phyloP scores from a whole-genome alignment of 2,888 invertebrate genomes.

The Harpalus rubripes region DNA sequence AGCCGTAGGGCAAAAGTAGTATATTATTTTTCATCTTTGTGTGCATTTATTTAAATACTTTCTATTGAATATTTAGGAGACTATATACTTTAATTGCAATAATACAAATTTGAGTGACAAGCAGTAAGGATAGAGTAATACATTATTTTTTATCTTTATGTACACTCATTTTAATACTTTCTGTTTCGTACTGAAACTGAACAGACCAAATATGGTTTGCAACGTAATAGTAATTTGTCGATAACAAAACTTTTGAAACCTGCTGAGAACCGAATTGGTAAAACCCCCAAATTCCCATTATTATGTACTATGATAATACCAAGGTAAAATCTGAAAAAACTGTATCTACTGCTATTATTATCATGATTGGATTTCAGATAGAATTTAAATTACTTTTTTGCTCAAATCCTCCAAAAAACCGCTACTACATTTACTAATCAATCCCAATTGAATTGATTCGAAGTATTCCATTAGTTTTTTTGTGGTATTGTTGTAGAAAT shows the following conservation, averaged over 20 bases:
- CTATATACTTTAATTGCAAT: too few relatives aligned
- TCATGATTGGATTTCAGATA: neutral
- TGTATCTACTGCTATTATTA: neutral
- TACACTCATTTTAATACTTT: too few relatives aligned
- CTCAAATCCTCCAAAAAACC: neutral
- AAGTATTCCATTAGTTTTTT: neutral
- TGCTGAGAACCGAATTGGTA: neutral
- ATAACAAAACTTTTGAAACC: neutral
- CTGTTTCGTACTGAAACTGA: too few relatives aligned
- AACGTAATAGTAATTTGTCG: too few relatives aligned
- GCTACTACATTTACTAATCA: neutral
- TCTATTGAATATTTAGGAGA: too few relatives aligned
- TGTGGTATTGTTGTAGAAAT: neutral
- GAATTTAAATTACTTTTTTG: slow-evolving; percentile 4
- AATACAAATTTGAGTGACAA: too few relatives aligned
- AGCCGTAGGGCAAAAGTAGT: too few relatives aligned
- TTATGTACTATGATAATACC: neutral
- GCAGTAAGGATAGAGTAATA: too few relatives aligned
- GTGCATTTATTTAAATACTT: too few relatives aligned
- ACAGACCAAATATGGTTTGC: too few relatives aligned
- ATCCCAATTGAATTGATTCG: neutral
- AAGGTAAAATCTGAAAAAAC: neutral
- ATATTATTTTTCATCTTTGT: too few relatives aligned
- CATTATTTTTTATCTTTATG: too few relatives aligned
- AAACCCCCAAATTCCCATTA: neutral